Conservation (phyloP, 2,888 invertebrate genomes). For the Limnephilus rhombicus region DNA sequence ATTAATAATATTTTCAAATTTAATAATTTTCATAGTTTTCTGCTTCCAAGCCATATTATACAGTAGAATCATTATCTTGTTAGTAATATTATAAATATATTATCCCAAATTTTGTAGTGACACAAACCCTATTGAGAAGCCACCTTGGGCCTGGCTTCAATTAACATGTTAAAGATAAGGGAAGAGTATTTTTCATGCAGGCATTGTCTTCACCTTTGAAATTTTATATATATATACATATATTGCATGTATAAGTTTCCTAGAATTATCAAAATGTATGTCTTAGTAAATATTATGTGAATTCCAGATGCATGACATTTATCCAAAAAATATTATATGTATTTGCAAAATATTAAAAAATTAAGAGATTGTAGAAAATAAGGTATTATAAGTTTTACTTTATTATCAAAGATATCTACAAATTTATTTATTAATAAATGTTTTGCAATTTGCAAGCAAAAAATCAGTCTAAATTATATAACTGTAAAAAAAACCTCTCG, state of each 20-base stretch:
- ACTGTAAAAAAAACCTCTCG: too few species aligned
- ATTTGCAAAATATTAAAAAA: too few species aligned
- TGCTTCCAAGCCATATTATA: background rate
- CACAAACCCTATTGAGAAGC: background rate
- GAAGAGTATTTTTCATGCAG: background rate
- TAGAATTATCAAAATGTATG: too few species aligned
- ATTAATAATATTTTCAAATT: background rate
- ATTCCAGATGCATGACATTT: too few species aligned
- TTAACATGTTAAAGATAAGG: background rate
- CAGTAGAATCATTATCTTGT: background rate
- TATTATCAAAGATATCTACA: too few species aligned
- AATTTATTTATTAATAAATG: too few species aligned
- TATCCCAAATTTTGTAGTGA: background rate
- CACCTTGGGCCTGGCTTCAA: background rate
- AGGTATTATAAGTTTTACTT: too few species aligned
- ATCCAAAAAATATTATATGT: too few species aligned
- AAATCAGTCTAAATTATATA: too few species aligned
- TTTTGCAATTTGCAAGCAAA: too few species aligned
- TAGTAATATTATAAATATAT: background rate
- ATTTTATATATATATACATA: background rate
- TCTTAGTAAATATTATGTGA: too few species aligned
- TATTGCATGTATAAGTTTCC: background rate
- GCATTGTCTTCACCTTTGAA: background rate
- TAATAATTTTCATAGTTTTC: background rate
- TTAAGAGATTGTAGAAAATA: too few species aligned